A percentile compares a stretch with the other conserved stretches of the same genome.
Evolutionary conservation across 35 echinoderm and acorn worm species (phyloP).

Genomic region (Strongylocentrotus purpuratus): DNA sequence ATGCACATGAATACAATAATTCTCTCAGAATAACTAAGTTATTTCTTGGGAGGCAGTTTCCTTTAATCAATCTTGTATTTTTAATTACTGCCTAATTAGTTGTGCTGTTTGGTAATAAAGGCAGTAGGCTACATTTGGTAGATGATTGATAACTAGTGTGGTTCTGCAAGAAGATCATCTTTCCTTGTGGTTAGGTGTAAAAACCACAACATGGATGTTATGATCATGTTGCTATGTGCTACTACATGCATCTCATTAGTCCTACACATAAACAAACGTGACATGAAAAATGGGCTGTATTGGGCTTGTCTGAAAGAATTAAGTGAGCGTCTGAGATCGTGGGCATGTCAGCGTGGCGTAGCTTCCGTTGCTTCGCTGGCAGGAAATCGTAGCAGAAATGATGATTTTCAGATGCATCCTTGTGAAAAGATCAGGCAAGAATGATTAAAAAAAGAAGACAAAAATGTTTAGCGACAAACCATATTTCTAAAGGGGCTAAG

Average conservation of each 20-base stretch:
- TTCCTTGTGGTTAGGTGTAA: background rate
- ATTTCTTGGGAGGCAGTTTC: no score
- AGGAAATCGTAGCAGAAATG: conserved; percentile 2
- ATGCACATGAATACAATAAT: no score
- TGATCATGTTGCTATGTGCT: background rate
- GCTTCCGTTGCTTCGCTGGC: background rate
- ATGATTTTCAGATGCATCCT: conserved; percentile 10
- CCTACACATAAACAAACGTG: background rate
- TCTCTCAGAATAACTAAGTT: no score
- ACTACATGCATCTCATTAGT: background rate
- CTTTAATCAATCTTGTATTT: no score
- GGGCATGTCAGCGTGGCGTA: background rate
- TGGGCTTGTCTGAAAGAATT: background rate
- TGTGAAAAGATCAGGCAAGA: background rate
- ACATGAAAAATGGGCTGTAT: conserved; percentile 2
- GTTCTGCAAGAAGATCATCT: background rate
- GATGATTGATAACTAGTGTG: background rate
- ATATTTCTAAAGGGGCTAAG: no score
- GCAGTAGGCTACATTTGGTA: background rate
- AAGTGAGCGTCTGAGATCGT: background rate
- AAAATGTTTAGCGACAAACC: no score
- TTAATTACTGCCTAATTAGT: no score
- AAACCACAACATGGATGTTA: background rate
- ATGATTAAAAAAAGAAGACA: background rate
- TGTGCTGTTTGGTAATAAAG: no score